phyloP scores from a whole-genome alignment of 2,888 invertebrate species.

The Trichogramma evanescens region DNA sequence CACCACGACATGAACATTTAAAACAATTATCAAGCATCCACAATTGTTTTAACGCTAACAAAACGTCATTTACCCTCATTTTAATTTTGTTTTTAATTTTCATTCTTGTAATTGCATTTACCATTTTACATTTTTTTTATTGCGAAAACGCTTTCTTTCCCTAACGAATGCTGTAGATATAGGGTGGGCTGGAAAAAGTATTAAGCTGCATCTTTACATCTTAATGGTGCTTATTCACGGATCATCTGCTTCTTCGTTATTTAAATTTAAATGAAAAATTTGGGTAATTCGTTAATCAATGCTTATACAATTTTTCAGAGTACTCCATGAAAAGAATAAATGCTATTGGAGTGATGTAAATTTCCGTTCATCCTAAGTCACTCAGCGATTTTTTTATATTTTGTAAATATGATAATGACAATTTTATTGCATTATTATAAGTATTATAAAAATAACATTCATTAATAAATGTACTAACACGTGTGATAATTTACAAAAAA shows the following conservation, averaged over 20 bases:
- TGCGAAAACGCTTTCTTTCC: too few relatives aligned
- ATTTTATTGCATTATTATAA: not conserved
- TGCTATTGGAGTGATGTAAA: not conserved
- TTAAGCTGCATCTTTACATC: not conserved
- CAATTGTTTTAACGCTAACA: constrained; percentile 22
- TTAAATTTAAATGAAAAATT: not conserved
- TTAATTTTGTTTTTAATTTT: constrained; percentile 25
- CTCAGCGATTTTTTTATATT: not conserved
- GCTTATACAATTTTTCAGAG: not conserved
- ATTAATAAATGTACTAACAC: constrained; percentile 28
- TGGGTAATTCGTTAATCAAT: not conserved
- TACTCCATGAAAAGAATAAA: not conserved
- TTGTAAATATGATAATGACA: not conserved
- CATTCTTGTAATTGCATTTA: constrained; percentile 22
- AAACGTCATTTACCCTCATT: constrained; percentile 30
- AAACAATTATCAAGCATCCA: constrained; percentile 28
- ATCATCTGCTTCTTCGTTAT: not conserved
- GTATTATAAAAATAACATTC: not conserved
- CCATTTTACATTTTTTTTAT: too few relatives aligned
- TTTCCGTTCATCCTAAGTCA: constrained; percentile 2
- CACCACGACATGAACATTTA: constrained; percentile 48
- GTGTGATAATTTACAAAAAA: constrained; percentile 34
- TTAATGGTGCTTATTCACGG: not conserved
- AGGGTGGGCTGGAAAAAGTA: constrained; percentile 8
- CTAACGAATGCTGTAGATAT: not conserved